Evolutionary conservation across 2,888 invertebrate genomes (phyloP), one percentile per base, ranked within the genome.

Genomic region (Pasiphila rectangulata): DNA sequence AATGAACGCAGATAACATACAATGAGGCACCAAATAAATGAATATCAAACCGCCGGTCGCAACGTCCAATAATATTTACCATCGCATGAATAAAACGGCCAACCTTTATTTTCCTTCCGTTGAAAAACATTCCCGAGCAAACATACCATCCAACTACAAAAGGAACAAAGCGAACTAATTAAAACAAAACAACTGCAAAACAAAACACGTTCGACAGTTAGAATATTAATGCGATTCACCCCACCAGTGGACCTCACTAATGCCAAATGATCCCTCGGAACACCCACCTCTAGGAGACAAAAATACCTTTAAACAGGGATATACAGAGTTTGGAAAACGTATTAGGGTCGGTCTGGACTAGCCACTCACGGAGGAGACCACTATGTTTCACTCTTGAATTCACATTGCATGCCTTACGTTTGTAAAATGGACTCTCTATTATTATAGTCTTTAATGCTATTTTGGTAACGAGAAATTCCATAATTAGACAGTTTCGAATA

Each of bases 181-280:
- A 69, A 76, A 79, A 74, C 75, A 72, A 69, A 76, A 77, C 73
- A 63, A 64, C 57, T 59, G 59, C n/a, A 67, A 78, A 80, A 83
- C 79, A 77, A 77, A 82, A 80, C 77, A 73, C 74, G 71, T 75
- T 75, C 76, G 77, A 76, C 77, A 75, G 78, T 80, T 83, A 75
- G 83, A 85, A 84, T 85, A 84, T 83, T 84, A 83, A 84, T 83
- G 83, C 65, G 46, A 37, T 16, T 50, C 40, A 35, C 49, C 38
- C 51, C 42, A 56, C 59, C 61, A 54, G 54, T 52, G 56, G 64
- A 69, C 67, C 66, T 67, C 67, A 61, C 75, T 82, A 81, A 82
- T 79, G 59, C 79, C 63, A 59, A 59, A 66, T 77, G 76, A 80
- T 79, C 69, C 62, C 59, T 57, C n/a, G 49, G 51, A 25, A 44